A percentile compares a stretch with the other conserved stretches of the same genome.
These are phyloP conservation scores for Austrofundulus limnaeus DNA, from an alignment of 2,113 vertebrate genomes.

Conservation along the genomic window DNA sequence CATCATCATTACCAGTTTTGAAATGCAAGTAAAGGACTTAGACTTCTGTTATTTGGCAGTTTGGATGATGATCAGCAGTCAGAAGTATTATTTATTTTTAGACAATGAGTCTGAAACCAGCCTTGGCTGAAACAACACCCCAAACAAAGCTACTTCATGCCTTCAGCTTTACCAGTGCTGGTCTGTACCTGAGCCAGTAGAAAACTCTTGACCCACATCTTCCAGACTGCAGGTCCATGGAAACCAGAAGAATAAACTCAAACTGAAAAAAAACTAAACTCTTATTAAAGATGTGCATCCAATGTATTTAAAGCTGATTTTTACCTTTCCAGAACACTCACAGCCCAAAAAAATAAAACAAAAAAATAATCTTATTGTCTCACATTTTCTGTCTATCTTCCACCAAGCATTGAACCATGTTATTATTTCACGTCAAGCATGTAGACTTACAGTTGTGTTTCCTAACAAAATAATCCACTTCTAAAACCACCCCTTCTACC, in stretches of 20 bases:
- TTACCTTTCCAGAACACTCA: too few relatives aligned
- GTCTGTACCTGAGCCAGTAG: constrained; percentile 1
- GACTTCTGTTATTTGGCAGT: not conserved
- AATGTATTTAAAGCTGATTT: too few relatives aligned
- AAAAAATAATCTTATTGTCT: too few relatives aligned
- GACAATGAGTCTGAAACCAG: too few relatives aligned
- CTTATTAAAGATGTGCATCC: too few relatives aligned
- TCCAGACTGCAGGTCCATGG: constrained; percentile 13
- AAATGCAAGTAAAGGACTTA: not conserved
- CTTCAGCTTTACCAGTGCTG: not conserved
- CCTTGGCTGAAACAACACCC: constrained; percentile 4
- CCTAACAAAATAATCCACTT: constrained; percentile 21
- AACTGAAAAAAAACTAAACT: too few relatives aligned
- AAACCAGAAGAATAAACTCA: too few relatives aligned
- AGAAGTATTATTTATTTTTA: too few relatives aligned
- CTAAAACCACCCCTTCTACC: constrained; percentile 17
- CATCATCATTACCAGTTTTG: not conserved
- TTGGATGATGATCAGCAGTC: not conserved
- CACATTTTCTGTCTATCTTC: constrained; percentile 27
- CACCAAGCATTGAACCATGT: constrained; percentile 4
- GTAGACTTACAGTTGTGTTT: constrained; percentile 8
- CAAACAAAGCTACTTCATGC: not conserved
- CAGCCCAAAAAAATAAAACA: too few relatives aligned
- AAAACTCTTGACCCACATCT: constrained; percentile 23
- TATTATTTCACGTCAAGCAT: constrained; percentile 20